Base-by-base conservation (phyloP, 2,113 vertebrate species). In the Heloderma charlesbogerti region DNA sequence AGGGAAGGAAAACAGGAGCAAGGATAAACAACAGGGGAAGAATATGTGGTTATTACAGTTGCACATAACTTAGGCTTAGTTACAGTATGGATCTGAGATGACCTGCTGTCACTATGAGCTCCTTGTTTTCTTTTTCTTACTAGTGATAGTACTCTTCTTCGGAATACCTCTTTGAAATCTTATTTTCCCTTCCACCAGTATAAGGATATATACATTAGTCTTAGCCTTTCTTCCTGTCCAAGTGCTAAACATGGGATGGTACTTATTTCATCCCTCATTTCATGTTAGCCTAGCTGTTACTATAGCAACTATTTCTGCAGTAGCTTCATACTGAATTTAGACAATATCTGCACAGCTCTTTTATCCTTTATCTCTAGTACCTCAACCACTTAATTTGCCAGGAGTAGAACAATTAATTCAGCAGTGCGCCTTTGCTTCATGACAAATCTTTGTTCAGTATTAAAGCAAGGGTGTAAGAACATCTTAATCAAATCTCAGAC, bases 241-340 rank as follows among this genome's bases (percentile, higher is more conserved):
- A 90, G 82, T 83, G 80, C 94, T 96, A 96, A 96, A 95, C 94
- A 93, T 90, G 92, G 74, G 79, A 89, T 84, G 92, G 71, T 91
- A 86, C 90, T 92, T 94, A 94, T 89, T 92, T 95, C 89, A 93
- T 93, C 91, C 91, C 95, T 91, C 82, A 93, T 93, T 92, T 95
- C 92, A 91, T n/a, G 67, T 89, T 91, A 90, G 94, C 83, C 87
- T 94, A 94, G 93, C 92, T 89, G 94, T 97, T 96, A 89, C 96
- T 79, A 95, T 96, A 94, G 95, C 87, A 95, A 97, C 95, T 95
- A 27, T 92, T 91, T 84, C 89, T 92, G 91, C 72, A 84, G 0
- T 0, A 92, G 93, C 90, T 94, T 96, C 93, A 79, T 88, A 89
- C 87, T 92, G 86, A 90, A 94, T 94, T 71, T 96, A 95, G 94